Evolutionary conservation across 1,140 invertebrate genomes (phyloP).

Genomic region (Temnothorax curvispinosus): DNA sequence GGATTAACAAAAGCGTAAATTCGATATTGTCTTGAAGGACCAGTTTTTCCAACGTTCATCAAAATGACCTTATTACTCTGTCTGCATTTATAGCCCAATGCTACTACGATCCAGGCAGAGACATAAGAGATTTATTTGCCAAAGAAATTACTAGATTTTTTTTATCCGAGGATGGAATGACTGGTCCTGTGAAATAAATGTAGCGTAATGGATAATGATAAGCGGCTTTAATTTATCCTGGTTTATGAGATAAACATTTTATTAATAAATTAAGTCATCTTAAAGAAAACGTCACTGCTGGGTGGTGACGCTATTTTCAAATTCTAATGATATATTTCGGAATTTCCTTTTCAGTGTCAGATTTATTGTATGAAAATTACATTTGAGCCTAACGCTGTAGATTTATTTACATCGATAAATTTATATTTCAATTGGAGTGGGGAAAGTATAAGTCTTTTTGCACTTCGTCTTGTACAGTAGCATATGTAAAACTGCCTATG

Average conservation of each 20-base stretch:
- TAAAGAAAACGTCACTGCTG: slow-evolving; percentile 9
- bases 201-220: slow-evolving; percentile 45
- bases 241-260: slow-evolving; percentile 20
- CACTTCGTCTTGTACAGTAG: slow-evolving; percentile 53
- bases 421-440: slow-evolving; percentile 30
- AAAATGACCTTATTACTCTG: slow-evolving; percentile 33
- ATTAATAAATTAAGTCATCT: slow-evolving; percentile 37
- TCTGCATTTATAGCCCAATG: not conserved
- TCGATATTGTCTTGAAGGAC: slow-evolving; percentile 43
- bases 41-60: slow-evolving; percentile 45
- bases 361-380: slow-evolving; percentile 17
- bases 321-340: slow-evolving; percentile 2
- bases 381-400: slow-evolving; percentile 20
- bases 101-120: not conserved
- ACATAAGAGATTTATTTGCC: not conserved
- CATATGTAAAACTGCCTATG: slow-evolving; percentile 45
- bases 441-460: slow-evolving; percentile 29
- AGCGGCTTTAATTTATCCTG: slow-evolving; percentile 45
- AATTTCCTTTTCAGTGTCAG: not conserved
- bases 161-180: slow-evolving; percentile 27
- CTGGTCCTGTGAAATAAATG: slow-evolving; percentile 35
- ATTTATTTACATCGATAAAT: slow-evolving; percentile 51
- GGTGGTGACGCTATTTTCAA: slow-evolving; percentile 13
- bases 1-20: slow-evolving; percentile 58
- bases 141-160: not conserved